Evolutionary conservation across 1,140 invertebrate genomes (phyloP), one percentile per base, ranked within the genome.

Genomic region (Drosophila novamexicana): DNA sequence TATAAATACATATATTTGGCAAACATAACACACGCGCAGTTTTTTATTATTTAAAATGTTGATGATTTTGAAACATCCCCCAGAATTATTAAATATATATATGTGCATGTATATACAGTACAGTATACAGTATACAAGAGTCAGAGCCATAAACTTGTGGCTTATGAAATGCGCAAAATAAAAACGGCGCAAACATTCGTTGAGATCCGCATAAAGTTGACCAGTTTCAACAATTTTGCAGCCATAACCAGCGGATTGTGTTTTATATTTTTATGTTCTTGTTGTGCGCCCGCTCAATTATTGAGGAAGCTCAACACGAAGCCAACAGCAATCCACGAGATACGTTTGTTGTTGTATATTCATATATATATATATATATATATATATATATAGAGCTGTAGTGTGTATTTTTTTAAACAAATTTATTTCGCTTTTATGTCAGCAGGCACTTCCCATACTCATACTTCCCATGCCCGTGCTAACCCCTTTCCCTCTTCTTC

Each of bases 271-370:
- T 22, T 47, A 9, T 47, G 8, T 18, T 16, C 37, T 39, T 42
- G n/a, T 18, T 50, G 65, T 6, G 16, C 42, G 37, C n/a, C 10
- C 50, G n/a, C 58, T 81, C 63, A 75, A 82, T 81, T 77, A 81
- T 81, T 78, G 42, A 81, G 61, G 16, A 58, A 58, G 45, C 56
- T 64, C 47, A 67, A 49, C 66, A 63, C 36, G 39, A 61, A 49
- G n/a, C 61, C 65, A 79, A 18, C 64, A 73, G 62, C 52, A 75
- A 74, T 79, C 36, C 69, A 56, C 58, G 73, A 82, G 76, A 83
- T 81, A 67, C 68, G 39, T 74, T 76, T 82, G 75, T 52, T 69
- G 1, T 18, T 18, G 18, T 18, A 18, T 18, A 1, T 18, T 18
- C 18, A 18, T 1, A 18, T 18, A 18, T 18, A 18, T 18, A 18